phyloP scores from a whole-genome alignment of 2,113 vertebrate species.

The Hippocampus barbouri region DNA sequence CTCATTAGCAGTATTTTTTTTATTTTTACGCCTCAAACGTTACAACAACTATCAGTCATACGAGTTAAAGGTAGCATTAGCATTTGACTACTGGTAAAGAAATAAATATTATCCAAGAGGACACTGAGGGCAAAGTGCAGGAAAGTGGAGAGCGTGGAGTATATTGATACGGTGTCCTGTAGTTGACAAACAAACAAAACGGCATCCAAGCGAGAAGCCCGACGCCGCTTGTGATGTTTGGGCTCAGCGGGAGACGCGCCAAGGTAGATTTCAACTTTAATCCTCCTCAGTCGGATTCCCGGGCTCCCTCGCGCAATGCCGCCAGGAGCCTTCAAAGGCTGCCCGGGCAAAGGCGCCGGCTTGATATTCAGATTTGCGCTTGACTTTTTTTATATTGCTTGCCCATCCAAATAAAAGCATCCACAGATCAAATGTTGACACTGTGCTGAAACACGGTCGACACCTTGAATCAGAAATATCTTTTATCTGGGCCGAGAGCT shows the following conservation, averaged over 20 bases:
- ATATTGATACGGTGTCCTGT: neutral
- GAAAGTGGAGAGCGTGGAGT: neutral
- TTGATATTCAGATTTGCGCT: conserved; percentile 39
- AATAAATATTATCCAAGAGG: neutral
- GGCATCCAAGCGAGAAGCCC: neutral
- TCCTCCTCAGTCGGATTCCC: neutral
- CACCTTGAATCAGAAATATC: conserved; percentile 11
- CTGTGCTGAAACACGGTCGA: conserved; percentile 9
- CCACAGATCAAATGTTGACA: conserved; percentile 21
- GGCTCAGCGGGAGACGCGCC: neutral
- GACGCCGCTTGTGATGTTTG: neutral
- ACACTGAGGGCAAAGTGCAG: neutral
- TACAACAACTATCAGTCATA: too few relatives aligned
- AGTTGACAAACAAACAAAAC: neutral
- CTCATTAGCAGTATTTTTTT: too few relatives aligned
- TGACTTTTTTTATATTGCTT: conserved; percentile 18
- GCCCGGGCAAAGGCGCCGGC: conserved; percentile 11
- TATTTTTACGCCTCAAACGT: too few relatives aligned
- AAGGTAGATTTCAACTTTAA: conserved; percentile 27
- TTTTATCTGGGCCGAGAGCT: neutral
- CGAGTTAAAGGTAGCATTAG: neutral
- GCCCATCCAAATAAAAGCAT: conserved; percentile 6
- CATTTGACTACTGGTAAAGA: neutral
- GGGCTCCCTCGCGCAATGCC: conserved; percentile 33
- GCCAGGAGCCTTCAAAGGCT: conserved; percentile 52